These are phyloP conservation scores for Misgurnus anguillicaudatus DNA, from an alignment of 2,113 vertebrate species.

Conservation along the genomic window DNA sequence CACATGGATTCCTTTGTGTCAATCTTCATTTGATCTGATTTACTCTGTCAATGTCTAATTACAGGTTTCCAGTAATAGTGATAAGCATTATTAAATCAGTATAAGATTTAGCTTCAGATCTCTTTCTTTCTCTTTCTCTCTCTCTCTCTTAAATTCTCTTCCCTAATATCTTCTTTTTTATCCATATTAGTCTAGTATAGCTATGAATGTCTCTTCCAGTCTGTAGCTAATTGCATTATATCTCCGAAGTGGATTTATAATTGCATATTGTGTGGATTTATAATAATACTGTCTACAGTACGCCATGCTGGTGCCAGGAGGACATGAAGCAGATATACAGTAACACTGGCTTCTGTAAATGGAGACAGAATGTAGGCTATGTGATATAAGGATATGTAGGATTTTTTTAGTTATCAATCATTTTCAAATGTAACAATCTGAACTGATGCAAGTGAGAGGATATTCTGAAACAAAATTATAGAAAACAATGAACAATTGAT, in stretches of 20 bases:
- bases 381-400: slow-evolving; percentile 14
- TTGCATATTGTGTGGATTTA: slow-evolving; percentile 43
- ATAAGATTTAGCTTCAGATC: background rate
- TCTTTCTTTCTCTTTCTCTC: slow-evolving; percentile 35
- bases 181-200: slow-evolving; percentile 11
- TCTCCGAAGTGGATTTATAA: slow-evolving; percentile 57
- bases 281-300: slow-evolving; percentile 42
- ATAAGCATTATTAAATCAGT: background rate
- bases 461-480: slow-evolving; percentile 1
- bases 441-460: slow-evolving; percentile 5
- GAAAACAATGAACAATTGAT: slow-evolving; percentile 13
- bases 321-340: slow-evolving; percentile 42
- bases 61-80: background rate
- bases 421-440: slow-evolving; percentile 15
- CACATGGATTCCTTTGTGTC: background rate
- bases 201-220: slow-evolving; percentile 23
- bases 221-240: slow-evolving; percentile 60
- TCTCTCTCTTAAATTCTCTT: slow-evolving; percentile 8
- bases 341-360: slow-evolving; percentile 27
- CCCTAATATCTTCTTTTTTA: slow-evolving; percentile 28
- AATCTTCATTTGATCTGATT: background rate
- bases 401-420: background rate
- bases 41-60: background rate
- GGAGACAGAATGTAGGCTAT: slow-evolving; percentile 26
- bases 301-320: slow-evolving; percentile 47